phyloP scores from a whole-genome alignment of 2,888 invertebrate species.

The Meganola albula region DNA sequence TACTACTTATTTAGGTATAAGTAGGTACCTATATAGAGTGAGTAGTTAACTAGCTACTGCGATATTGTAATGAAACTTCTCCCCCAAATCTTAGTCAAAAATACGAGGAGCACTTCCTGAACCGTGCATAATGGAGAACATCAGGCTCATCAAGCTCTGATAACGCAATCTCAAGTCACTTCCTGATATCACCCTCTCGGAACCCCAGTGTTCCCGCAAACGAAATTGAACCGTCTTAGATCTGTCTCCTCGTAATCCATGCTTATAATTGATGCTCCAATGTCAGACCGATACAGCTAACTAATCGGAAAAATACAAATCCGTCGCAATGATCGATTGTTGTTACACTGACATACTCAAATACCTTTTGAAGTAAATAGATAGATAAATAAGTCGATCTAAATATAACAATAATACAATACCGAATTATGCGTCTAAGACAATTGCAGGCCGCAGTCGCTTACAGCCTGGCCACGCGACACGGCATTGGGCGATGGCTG shows the following conservation, averaged over 20 bases:
- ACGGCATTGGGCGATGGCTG: too few species aligned
- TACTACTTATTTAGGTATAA: too few species aligned
- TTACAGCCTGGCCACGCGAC: too few species aligned
- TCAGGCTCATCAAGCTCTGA: conserved; percentile 49
- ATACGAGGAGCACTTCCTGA: conserved; percentile 21
- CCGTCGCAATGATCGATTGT: conserved; percentile 68
- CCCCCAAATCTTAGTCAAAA: conserved; percentile 8
- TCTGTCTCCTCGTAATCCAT: conserved; percentile 71
- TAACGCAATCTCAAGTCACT: conserved; percentile 54
- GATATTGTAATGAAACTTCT: too few species aligned
- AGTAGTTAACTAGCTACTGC: too few species aligned
- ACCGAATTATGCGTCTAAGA: too few species aligned
- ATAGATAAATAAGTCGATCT: conserved; percentile 25
- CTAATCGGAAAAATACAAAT: conserved; percentile 75
- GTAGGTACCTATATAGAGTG: too few species aligned
- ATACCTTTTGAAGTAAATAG: conserved; percentile 18
- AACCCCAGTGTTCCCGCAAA: conserved; percentile 30
- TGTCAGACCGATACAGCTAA: conserved; percentile 64
- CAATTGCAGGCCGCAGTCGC: too few species aligned
- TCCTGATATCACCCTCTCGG: conserved; percentile 52
- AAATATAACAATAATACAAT: too few species aligned
- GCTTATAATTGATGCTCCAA: conserved; percentile 76
- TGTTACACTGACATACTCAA: conserved; percentile 27
- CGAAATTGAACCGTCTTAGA: conserved; percentile 73
- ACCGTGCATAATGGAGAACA: conserved; percentile 42